Base-by-base conservation (phyloP, 2,888 invertebrate species). In the Pantelozetes paolii region DNA sequence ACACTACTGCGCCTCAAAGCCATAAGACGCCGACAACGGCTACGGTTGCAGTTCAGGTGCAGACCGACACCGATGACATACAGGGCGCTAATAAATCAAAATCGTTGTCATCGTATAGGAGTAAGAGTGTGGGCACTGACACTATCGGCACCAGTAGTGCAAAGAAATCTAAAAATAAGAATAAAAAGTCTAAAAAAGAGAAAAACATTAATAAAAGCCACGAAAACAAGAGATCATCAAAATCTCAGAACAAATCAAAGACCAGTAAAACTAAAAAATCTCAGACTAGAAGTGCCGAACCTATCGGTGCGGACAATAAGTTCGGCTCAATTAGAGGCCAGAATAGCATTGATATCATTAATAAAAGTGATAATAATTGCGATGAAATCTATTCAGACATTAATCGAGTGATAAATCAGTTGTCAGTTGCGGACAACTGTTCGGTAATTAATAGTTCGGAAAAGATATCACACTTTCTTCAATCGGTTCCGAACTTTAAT, bases 31-130 rank as follows among this genome's bases (percentile, higher is more conserved):
- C 67, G 13, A 40, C 67, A 40, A 67, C 67, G 26, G 67, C 40
- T 40, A 67, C 67, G 3, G 67, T 67, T 40, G 62, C 73, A n/a
- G 72, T 72, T 13, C 72, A 72, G 42, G 72, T 72, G 15, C 72
- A 72, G 45, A 72, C 72, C 18, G 72, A 72, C 23, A 62, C 57
- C 42, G 48, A 59, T 30, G 72, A 72, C 18, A 20, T 72, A 6
- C n/a, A 20, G 18, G 11, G 30, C 2, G 8, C 32, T 3, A 42
- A 36, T 40, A 67, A 67, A 67, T 67, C 67, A 20, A 67, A 67
- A 40, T 67, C 67, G 36, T 59, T 32, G n/a, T 23, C 13, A 20
- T 23, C 67, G 8, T 50, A 18, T 50, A 67, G 40, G 67, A 67
- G 40, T 11, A 36, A 20, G 15, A 67, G 67, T 40, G 67, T 67